phyloP scores from a whole-genome alignment of 1,140 invertebrate genomes.

The Branchinecta lindahli region DNA sequence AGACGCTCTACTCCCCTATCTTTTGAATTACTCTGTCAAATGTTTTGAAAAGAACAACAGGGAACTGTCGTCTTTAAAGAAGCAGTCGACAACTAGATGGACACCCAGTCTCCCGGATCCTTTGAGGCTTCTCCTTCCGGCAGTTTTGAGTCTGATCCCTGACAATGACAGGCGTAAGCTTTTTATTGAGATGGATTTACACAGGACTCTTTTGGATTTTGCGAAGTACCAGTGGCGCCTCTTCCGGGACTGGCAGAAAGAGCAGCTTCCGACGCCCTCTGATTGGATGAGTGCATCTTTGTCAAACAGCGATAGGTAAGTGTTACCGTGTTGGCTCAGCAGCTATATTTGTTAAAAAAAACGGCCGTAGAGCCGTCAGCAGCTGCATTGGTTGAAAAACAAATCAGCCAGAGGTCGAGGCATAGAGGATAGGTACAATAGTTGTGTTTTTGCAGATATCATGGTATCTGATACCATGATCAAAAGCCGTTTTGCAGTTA shows the following conservation, averaged over 20 bases:
- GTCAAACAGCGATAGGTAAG: not conserved
- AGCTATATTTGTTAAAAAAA: not conserved
- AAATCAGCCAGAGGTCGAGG: no score
- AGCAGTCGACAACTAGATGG: constrained; percentile 11
- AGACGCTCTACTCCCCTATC: constrained; percentile 56
- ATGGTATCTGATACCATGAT: no score
- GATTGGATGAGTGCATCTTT: constrained; percentile 16
- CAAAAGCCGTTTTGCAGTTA: no score
- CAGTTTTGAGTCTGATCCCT: constrained; percentile 72
- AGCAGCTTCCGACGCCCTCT: constrained; percentile 16
- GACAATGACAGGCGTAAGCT: constrained; percentile 71
- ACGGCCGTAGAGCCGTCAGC: not conserved
- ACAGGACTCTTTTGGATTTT: constrained; percentile 59
- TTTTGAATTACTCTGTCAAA: constrained; percentile 35
- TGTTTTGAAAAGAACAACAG: constrained; percentile 11
- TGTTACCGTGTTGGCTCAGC: not conserved
- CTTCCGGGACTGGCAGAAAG: constrained; percentile 38
- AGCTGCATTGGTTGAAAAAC: no score
- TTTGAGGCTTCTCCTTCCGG: constrained; percentile 62
- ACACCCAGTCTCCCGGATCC: constrained; percentile 38
- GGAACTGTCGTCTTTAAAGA: constrained; percentile 38
- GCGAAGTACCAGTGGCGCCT: constrained; percentile 69
- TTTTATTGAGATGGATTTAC: constrained; percentile 43
- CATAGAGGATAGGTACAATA: no score
- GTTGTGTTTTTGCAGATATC: no score